These are phyloP conservation scores for Pheosia tremula DNA, from an alignment of 2,888 invertebrate species.

Conservation along the genomic window DNA sequence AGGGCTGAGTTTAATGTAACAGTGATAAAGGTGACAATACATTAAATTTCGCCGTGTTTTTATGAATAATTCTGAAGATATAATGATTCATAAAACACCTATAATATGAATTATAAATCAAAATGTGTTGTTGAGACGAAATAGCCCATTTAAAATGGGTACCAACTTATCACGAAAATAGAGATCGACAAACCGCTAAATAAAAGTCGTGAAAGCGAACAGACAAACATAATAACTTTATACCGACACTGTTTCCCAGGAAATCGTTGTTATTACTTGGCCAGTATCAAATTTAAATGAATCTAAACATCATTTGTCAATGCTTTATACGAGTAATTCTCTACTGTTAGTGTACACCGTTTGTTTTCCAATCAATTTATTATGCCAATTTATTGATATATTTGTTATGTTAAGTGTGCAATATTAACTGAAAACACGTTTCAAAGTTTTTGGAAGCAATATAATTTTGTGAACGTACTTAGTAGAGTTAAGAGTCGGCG, in stretches of 20 bases:
- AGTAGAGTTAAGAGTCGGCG: background rate
- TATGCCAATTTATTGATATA: constrained; percentile 19
- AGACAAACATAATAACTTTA: no score
- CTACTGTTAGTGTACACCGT: constrained; percentile 10
- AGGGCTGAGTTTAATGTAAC: background rate
- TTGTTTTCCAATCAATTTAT: constrained; percentile 17
- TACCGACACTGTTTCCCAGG: background rate
- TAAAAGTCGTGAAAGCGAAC: no score
- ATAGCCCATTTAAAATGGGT: no score
- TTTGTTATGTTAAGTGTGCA: background rate
- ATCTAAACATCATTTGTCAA: constrained; percentile 17
- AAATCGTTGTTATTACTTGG: background rate
- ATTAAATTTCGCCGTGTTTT: no score
- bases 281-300: constrained; percentile 4
- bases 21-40: no score
- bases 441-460: background rate
- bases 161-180: no score
- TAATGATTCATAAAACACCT: no score
- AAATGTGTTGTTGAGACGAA: no score
- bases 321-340: constrained; percentile 15
- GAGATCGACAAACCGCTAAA: background rate
- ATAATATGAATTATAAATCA: no score
- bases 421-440: background rate
- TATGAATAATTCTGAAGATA: no score
- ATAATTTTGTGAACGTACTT: background rate